A percentile compares a stretch with the other conserved stretches of the same genome.
phyloP scores from a whole-genome alignment of 35 echinoderm and acorn worm species.

The Stichopus chloronotus region DNA sequence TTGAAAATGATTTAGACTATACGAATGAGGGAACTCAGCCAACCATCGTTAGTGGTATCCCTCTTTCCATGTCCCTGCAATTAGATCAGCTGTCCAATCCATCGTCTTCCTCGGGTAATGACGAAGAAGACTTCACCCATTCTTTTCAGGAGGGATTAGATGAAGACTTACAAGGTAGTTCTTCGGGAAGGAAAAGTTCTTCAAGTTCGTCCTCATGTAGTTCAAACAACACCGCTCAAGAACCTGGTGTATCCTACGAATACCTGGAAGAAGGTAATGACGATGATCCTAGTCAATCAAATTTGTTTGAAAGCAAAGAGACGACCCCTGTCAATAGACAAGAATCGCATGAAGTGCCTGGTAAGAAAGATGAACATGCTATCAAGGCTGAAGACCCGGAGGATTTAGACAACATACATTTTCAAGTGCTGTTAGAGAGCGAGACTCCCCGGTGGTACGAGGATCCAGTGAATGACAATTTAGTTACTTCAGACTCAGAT shows the following conservation, averaged over 20 bases:
- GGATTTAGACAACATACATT: too few relatives aligned
- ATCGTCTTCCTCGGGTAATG: background rate
- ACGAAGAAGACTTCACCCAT: background rate
- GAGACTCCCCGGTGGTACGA: background rate
- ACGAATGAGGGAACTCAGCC: background rate
- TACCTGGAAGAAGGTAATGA: background rate
- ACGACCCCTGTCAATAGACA: background rate
- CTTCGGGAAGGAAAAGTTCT: conserved; percentile 23
- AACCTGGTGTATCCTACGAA: conserved; percentile 12
- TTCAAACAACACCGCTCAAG: conserved; percentile 51
- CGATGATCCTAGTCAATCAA: background rate
- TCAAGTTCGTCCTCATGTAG: conserved; percentile 31
- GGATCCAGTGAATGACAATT: background rate
- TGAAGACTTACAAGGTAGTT: background rate
- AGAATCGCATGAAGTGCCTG: background rate
- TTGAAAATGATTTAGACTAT: conserved; percentile 11
- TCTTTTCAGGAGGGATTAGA: background rate
- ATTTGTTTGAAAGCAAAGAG: background rate
- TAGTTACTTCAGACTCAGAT: background rate
- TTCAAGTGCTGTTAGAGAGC: background rate
- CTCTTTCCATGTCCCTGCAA: background rate
- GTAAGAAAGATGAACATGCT: background rate
- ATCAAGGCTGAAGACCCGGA: too few relatives aligned
- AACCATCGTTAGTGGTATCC: background rate
- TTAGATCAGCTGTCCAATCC: background rate